phyloP scores from a whole-genome alignment of 2,888 invertebrate genomes.

The Callosobruchus maculatus region DNA sequence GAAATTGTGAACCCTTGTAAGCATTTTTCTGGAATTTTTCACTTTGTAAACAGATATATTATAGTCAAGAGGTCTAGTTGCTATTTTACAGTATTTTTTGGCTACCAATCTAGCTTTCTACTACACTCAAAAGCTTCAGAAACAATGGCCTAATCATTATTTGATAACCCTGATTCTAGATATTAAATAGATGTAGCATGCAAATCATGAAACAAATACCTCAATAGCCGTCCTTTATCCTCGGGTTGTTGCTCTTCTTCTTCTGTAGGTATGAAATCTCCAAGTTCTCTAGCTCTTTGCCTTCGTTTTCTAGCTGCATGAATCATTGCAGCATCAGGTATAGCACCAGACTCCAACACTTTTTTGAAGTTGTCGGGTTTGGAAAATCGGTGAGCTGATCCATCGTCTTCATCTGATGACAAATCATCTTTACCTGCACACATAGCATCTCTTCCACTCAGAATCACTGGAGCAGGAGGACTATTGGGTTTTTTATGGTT shows the following conservation, averaged over 20 bases:
- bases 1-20: too few relatives aligned
- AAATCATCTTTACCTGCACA: conserved; percentile 68
- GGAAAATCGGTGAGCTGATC: conserved; percentile 53
- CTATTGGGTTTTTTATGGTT: conserved; percentile 41
- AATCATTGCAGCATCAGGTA: conserved; percentile 97
- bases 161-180: too few relatives aligned
- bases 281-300: conserved; percentile 87
- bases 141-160: too few relatives aligned
- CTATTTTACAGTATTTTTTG: too few relatives aligned
- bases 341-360: conserved; percentile 82
- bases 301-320: conserved; percentile 94
- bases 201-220: background rate
- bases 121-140: too few relatives aligned
- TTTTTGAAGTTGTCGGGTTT: conserved; percentile 72
- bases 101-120: too few relatives aligned
- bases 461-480: conserved; percentile 56
- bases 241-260: conserved; percentile 44
- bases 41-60: too few relatives aligned
- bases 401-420: conserved; percentile 57
- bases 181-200: too few relatives aligned
- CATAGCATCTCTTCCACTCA: conserved; percentile 80
- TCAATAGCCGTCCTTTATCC: conserved; percentile 58
- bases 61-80: too few relatives aligned
- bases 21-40: too few relatives aligned
- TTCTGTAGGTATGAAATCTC: conserved; percentile 58